Percentiles rank a stretch among this genome's conserved stretches.
phyloP scores from a whole-genome alignment of 1,140 invertebrate genomes.

The Bombus pascuorum region DNA sequence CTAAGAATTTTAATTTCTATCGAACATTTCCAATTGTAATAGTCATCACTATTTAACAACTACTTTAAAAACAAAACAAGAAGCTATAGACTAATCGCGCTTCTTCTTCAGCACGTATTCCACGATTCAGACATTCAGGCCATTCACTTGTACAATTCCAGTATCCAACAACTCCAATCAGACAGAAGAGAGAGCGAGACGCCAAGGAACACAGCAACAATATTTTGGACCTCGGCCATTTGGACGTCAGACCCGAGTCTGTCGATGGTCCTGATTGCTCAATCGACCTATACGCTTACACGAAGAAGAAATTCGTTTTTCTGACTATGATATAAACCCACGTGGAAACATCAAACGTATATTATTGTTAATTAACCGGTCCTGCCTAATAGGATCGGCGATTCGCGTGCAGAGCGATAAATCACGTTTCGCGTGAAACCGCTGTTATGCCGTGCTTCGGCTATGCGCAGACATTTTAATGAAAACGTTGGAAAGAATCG shows the following conservation, averaged over 20 bases:
- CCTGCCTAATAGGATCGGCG: not conserved
- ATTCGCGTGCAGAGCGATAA: slow-evolving; percentile 36
- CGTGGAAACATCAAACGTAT: not conserved
- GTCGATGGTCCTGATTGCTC: not conserved
- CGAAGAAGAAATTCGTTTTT: not conserved
- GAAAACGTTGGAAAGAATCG: slow-evolving; percentile 51
- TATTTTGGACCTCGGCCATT: slow-evolving; percentile 16
- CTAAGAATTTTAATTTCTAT: no score
- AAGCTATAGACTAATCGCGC: no score
- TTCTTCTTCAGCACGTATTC: not conserved
- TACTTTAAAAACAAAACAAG: no score
- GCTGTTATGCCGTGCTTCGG: not conserved
- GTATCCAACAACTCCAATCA: no score
- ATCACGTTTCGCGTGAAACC: slow-evolving; percentile 28
- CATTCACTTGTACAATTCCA: no score
- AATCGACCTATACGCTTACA: not conserved
- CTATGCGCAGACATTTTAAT: slow-evolving; percentile 22
- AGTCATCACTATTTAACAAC: no score
- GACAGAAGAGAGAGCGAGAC: not conserved
- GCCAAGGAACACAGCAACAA: not conserved
- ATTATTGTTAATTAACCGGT: slow-evolving; percentile 23
- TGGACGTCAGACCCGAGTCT: not conserved
- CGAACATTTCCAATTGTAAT: no score
- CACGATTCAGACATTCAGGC: not conserved
- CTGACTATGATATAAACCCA: not conserved